A percentile compares a stretch with the other conserved stretches of the same genome.
Evolutionary conservation across 2,888 invertebrate genomes (phyloP).

Genomic region (Eudemis profundana): DNA sequence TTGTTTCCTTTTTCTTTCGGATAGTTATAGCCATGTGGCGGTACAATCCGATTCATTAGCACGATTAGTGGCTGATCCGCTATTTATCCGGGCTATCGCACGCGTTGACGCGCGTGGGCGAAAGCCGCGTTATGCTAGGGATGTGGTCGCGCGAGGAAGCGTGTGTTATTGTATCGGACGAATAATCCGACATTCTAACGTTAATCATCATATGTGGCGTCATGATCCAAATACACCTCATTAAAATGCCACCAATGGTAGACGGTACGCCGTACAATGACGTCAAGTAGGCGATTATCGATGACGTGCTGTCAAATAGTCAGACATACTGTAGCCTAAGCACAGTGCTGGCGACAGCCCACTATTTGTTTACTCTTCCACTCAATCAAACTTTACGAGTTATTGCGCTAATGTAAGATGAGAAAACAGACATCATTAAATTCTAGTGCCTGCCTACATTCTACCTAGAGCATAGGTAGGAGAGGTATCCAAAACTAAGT

Average conservation of each 20-base stretch:
- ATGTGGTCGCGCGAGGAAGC: background rate
- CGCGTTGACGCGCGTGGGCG: slow-evolving; percentile 39
- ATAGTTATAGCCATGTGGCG: background rate
- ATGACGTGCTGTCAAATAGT: no score
- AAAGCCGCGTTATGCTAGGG: slow-evolving; percentile 18
- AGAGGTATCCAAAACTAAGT: no score
- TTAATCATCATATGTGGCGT: background rate
- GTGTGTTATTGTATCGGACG: background rate
- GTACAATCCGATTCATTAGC: slow-evolving; percentile 38
- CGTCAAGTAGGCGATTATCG: no score
- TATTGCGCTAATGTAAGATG: no score
- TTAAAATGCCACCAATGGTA: background rate
- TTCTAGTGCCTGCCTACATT: no score
- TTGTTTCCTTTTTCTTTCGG: background rate
- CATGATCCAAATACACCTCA: background rate
- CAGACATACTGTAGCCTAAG: no score
- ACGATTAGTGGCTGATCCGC: slow-evolving; percentile 34
- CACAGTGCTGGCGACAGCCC: no score
- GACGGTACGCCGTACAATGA: no score
- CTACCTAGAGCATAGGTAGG: no score
- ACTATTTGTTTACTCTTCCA: no score
- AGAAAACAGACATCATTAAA: no score
- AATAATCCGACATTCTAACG: background rate
- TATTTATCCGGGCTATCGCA: slow-evolving; percentile 30
- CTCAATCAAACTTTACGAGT: no score